Conservation (phyloP, 1,140 invertebrate species). For the Chironomus striatipennis region DNA sequence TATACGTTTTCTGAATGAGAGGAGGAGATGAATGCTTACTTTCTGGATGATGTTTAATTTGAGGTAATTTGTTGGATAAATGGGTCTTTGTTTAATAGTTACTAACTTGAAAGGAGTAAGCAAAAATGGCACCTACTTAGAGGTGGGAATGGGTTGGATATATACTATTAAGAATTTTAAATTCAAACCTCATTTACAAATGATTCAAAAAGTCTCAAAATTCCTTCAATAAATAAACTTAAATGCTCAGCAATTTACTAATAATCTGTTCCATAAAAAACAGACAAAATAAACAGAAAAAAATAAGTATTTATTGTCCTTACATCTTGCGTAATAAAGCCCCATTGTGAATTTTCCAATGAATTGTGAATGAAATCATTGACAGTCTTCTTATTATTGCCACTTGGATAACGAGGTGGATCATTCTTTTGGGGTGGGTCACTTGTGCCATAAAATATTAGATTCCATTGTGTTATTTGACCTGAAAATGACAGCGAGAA, state of each 20-base stretch:
- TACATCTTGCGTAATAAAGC: conserved; percentile 12
- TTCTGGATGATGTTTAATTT: no score
- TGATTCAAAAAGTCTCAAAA: no score
- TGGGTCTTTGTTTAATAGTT: no score
- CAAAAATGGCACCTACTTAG: no score
- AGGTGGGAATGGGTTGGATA: no score
- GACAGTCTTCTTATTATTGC: conserved; percentile 18
- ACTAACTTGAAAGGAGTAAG: no score
- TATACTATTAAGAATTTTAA: no score
- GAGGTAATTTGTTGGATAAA: no score
- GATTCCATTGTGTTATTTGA: conserved; percentile 54
- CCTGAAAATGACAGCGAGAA: conserved; percentile 35
- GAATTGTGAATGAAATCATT: not conserved
- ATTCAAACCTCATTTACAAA: no score
- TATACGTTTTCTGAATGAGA: no score
- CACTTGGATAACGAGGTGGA: conserved; percentile 30
- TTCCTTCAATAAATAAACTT: no score
- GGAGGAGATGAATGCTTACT: no score
- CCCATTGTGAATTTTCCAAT: conserved; percentile 3
- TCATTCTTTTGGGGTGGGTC: conserved; percentile 47
- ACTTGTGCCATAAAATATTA: conserved; percentile 70
- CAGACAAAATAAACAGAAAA: not conserved
- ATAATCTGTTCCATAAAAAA: conserved; percentile 17
- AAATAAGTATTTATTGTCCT: not conserved
- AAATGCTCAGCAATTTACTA: conserved; percentile 27